Conservation (phyloP, 2,113 vertebrate genomes). For the Steatornis caripensis region DNA sequence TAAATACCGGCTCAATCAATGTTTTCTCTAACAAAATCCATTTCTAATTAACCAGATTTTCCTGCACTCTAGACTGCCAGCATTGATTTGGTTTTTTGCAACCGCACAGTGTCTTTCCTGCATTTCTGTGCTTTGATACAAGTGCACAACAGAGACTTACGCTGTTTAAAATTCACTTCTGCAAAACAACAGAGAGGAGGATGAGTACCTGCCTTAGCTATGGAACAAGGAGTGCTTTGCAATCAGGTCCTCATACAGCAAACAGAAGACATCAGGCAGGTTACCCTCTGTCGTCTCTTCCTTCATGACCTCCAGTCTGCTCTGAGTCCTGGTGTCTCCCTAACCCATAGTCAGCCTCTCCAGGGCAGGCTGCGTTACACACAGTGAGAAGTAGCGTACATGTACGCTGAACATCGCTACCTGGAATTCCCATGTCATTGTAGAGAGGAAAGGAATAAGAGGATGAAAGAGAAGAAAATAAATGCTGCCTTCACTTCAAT, state of each 20-base stretch:
- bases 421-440: background rate
- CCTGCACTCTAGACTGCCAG: background rate
- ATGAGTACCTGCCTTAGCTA: background rate
- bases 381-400: rapidly evolving
- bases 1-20: background rate
- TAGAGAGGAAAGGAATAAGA: background rate
- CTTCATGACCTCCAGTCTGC: background rate
- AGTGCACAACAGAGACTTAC: background rate
- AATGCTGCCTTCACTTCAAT: background rate
- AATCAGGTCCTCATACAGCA: background rate
- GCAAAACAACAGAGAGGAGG: background rate
- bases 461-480: background rate
- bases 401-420: background rate
- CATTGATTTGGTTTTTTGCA: background rate
- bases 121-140: background rate
- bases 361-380: background rate
- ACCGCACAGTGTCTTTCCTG: background rate
- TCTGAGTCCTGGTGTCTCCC: background rate
- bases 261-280: background rate
- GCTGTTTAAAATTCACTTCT: background rate
- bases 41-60: background rate
- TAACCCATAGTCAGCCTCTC: background rate
- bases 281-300: background rate
- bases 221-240: background rate
- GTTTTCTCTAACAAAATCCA: background rate